Percentiles rank a stretch among this genome's conserved stretches.
Conservation (phyloP, 92 coral and sea anemone species). For the Muricea muricata region DNA sequence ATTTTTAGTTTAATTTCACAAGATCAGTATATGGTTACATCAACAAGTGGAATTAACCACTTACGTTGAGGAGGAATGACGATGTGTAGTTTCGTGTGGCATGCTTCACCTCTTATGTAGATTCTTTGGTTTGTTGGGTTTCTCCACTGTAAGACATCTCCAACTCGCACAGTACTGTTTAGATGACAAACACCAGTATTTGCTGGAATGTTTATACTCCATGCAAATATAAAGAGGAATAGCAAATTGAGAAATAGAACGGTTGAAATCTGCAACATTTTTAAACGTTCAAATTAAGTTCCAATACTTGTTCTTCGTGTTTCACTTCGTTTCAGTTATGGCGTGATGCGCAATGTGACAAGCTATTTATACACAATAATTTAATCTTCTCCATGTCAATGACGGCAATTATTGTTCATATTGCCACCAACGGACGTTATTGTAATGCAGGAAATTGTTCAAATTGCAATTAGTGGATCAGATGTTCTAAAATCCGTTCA, state of each 20-base stretch:
- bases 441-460: conserved; percentile 20
- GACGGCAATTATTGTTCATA: conserved; percentile 7
- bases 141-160: conserved; percentile 17
- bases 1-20: no score
- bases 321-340: conserved; percentile 7
- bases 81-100: not conserved
- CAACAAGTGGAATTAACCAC: not conserved
- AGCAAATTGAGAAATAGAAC: not conserved
- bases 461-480: not conserved
- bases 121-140: conserved; percentile 29
- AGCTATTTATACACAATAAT: conserved; percentile 37
- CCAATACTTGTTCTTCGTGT: not conserved
- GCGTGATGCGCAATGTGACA: not conserved
- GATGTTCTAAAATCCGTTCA: conserved; percentile 5
- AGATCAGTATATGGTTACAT: not conserved
- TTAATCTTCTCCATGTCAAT: conserved; percentile 31
- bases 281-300: not conserved
- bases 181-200: not conserved
- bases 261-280: not conserved
- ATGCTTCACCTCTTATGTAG: not conserved
- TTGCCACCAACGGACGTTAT: conserved; percentile 24
- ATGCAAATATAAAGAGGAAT: not conserved
- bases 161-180: not conserved
- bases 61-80: conserved; percentile 27
- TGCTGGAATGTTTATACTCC: not conserved